Percentiles rank a stretch among this genome's conserved stretches.
phyloP scores from a whole-genome alignment of 2,888 invertebrate species.

The Itoplectis maculator region DNA sequence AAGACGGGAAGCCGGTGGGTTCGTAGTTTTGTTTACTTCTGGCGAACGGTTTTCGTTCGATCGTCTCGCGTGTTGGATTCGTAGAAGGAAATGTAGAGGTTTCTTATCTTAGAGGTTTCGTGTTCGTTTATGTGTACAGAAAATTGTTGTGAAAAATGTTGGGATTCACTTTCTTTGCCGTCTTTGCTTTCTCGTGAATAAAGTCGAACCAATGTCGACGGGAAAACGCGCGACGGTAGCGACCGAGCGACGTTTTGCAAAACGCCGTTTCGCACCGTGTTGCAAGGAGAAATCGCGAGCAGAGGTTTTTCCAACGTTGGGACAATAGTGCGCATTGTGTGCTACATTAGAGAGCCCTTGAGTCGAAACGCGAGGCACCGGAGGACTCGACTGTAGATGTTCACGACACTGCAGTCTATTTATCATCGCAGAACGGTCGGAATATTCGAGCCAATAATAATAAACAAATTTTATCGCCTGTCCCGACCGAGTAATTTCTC shows the following conservation, averaged over 20 bases:
- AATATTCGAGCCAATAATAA: background rate
- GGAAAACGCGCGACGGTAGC: background rate
- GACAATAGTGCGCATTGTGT: slow-evolving; percentile 10
- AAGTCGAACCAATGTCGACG: background rate
- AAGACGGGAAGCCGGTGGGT: background rate
- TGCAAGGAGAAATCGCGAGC: background rate
- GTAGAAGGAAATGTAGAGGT: too few species aligned
- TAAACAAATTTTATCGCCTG: background rate
- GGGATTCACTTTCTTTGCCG: background rate
- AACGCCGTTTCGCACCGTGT: background rate
- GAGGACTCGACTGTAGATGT: background rate
- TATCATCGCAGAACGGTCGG: background rate
- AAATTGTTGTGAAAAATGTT: background rate
- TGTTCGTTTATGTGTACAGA: background rate
- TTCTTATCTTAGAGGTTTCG: background rate
- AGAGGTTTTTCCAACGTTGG: background rate
- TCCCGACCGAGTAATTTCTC: background rate
- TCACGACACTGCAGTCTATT: background rate
- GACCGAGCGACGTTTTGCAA: background rate
- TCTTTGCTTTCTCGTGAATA: background rate
- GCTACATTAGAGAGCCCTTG: slow-evolving; percentile 1
- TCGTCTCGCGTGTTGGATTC: background rate
- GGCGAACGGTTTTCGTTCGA: background rate
- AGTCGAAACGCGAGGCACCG: background rate
- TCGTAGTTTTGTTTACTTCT: slow-evolving; percentile 8